Conservation (phyloP, 1,140 invertebrate genomes). For the Lepidostoma basale region DNA sequence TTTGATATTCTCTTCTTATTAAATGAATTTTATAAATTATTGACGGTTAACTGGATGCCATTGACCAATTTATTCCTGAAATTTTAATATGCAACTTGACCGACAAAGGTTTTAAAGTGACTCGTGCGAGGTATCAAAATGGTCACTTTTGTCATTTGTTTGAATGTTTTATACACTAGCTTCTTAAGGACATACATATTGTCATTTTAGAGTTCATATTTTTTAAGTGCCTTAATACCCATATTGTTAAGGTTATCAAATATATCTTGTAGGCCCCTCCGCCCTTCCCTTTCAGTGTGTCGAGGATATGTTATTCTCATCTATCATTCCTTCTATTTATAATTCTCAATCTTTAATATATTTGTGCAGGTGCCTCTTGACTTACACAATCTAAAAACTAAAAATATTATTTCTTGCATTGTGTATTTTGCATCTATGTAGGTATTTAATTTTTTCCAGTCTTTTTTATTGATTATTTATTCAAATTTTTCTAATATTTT, state of each 20-base stretch:
- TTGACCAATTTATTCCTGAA: conserved; percentile 9
- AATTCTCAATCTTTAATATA: neutral
- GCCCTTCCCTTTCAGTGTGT: neutral
- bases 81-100: conserved; percentile 28
- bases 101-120: neutral
- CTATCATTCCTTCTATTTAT: conserved; percentile 9
- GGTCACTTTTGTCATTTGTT: conserved; percentile 1
- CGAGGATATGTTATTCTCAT: neutral
- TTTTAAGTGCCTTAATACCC: conserved; percentile 34
- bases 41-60: neutral
- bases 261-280: neutral
- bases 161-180: conserved; percentile 22
- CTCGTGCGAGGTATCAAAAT: conserved; percentile 9
- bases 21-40: neutral
- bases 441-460: too few species aligned
- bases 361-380: too few species aligned
- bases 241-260: conserved; percentile 16
- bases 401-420: too few species aligned
- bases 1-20: conserved; percentile 21
- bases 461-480: too few species aligned
- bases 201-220: conserved; percentile 26
- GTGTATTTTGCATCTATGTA: too few species aligned
- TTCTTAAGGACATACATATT: conserved; percentile 1
- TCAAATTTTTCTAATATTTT: too few species aligned
- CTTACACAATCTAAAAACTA: too few species aligned